Conservation (phyloP, 2,888 invertebrate genomes). For the Chymomyza caudatula region DNA sequence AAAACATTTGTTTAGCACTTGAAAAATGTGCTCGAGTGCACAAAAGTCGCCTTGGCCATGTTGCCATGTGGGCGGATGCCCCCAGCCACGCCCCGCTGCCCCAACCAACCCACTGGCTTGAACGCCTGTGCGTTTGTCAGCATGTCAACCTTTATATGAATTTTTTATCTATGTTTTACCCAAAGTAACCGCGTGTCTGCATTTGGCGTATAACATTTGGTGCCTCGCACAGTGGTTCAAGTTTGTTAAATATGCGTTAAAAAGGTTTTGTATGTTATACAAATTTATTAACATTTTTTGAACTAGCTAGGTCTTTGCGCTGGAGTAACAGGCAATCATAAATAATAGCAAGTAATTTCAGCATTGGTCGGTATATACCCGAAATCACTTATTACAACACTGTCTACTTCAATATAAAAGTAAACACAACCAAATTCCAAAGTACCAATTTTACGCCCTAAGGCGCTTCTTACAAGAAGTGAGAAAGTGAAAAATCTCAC, state of each 20-base stretch:
- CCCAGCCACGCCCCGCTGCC: neutral
- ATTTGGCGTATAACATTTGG: slow-evolving; percentile 7
- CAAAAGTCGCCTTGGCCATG: neutral
- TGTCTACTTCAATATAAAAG: too few relatives aligned
- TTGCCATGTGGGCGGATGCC: neutral
- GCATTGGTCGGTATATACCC: too few relatives aligned
- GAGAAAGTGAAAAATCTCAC: too few relatives aligned
- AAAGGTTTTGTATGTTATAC: too few relatives aligned
- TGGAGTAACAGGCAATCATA: too few relatives aligned
- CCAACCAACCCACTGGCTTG: neutral
- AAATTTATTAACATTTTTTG: too few relatives aligned
- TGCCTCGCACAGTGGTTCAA: neutral
- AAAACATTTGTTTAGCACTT: slow-evolving; percentile 46
- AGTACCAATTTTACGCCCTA: too few relatives aligned
- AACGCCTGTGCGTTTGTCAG: neutral
- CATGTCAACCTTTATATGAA: slow-evolving; percentile 39
- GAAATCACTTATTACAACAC: too few relatives aligned
- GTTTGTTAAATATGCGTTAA: neutral
- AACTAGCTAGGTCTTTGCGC: too few relatives aligned
- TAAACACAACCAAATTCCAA: too few relatives aligned
- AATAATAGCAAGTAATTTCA: too few relatives aligned
- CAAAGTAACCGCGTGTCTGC: slow-evolving; percentile 18
- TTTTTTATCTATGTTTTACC: slow-evolving; percentile 24
- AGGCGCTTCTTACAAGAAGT: too few relatives aligned
- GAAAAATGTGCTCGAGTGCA: slow-evolving; percentile 45